Percentiles rank a stretch among this genome's conserved stretches.
phyloP scores from a whole-genome alignment of 1,140 invertebrate species.

The Trachymyrmex septentrionalis region DNA sequence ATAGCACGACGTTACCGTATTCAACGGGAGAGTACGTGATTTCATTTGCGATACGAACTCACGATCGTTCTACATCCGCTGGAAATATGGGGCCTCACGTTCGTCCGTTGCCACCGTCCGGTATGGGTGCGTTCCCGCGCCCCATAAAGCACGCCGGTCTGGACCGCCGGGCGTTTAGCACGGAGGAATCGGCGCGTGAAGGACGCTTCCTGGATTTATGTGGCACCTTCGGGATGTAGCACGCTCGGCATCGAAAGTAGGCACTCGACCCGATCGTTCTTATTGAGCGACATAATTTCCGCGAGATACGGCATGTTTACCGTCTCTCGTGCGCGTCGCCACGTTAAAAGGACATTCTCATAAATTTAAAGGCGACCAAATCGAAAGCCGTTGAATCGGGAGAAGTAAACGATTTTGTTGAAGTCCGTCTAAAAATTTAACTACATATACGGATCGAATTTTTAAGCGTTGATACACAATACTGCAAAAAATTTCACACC shows the following conservation, averaged over 20 bases:
- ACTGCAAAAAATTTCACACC: too few relatives aligned
- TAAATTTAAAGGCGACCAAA: not conserved
- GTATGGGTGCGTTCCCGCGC: conserved; percentile 45
- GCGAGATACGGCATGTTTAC: not conserved
- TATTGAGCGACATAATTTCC: conserved; percentile 37
- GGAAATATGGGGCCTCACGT: conserved; percentile 76
- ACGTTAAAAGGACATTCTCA: not conserved
- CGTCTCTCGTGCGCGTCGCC: conserved; percentile 2
- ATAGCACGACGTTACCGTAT: conserved; percentile 76
- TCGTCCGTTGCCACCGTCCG: conserved; percentile 48
- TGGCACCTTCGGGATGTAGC: conserved; percentile 59
- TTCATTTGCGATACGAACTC: conserved; percentile 85
- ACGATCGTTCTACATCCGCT: conserved; percentile 81
- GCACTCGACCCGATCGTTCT: conserved; percentile 6
- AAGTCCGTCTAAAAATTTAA: too few relatives aligned
- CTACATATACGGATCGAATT: too few relatives aligned
- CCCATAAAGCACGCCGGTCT: conserved; percentile 71
- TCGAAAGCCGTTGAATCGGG: not conserved
- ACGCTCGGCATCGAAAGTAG: conserved; percentile 50
- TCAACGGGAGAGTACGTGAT: conserved; percentile 83
- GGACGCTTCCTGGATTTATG: conserved; percentile 66
- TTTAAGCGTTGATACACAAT: too few relatives aligned
- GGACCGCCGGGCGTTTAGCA: conserved; percentile 69
- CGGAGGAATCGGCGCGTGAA: conserved; percentile 54
- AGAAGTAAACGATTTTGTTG: too few relatives aligned